phyloP scores from a whole-genome alignment of 2,797 vertebrate genomes.

The Rhinogobio ventralis region DNA sequence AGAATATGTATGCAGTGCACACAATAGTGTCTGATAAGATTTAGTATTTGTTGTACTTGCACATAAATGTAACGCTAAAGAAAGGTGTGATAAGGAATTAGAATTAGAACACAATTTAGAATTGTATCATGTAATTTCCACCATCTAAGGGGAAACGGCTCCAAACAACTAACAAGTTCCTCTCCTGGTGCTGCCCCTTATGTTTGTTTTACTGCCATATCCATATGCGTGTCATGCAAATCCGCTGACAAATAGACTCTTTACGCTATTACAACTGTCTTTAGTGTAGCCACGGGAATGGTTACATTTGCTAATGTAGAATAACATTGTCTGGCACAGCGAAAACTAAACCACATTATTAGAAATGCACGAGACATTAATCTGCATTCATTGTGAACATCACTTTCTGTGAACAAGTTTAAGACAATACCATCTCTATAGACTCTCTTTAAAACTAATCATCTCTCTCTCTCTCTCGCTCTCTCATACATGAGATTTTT shows the following conservation, averaged over 20 bases:
- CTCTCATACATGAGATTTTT: neutral
- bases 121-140: neutral
- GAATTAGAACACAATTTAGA: neutral
- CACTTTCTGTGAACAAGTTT: neutral
- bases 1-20: neutral
- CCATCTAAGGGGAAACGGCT: neutral
- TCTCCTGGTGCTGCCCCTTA: neutral
- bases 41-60: neutral
- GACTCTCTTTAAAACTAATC: neutral
- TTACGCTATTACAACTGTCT: neutral
- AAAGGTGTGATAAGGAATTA: neutral
- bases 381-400: neutral
- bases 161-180: neutral
- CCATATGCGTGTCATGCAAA: neutral
- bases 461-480: neutral
- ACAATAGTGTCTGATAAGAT: too few species aligned
- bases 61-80: neutral
- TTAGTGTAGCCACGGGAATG: neutral
- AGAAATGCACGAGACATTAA: neutral
- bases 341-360: slow-evolving; percentile 5
- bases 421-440: neutral
- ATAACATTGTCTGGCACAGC: neutral
- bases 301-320: neutral
- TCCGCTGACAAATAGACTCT: neutral
- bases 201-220: neutral